Evolutionary conservation across 2,888 invertebrate genomes (phyloP).

Genomic region (Oxyteleia sp.): DNA sequence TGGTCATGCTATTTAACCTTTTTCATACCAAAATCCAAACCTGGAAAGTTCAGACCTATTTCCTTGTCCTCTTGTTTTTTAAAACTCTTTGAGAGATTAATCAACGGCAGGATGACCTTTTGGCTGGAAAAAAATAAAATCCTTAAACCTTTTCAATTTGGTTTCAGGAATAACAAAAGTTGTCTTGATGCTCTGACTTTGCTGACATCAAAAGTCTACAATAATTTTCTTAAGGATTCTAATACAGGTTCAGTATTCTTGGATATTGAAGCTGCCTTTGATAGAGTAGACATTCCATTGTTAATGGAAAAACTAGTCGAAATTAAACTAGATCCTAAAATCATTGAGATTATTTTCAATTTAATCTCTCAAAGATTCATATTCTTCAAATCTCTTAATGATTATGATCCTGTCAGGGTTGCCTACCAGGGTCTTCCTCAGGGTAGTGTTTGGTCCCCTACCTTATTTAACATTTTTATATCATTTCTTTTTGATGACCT

Average conservation of each 20-base stretch:
- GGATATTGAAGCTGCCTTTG: slow-evolving; percentile 19
- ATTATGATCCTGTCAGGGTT: background rate
- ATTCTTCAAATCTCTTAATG: slow-evolving; percentile 7
- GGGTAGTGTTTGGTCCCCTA: too few relatives aligned
- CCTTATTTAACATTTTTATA: background rate
- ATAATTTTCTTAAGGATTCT: background rate
- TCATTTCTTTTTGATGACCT: background rate
- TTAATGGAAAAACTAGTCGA: background rate
- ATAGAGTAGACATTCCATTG: background rate
- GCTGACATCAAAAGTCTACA: background rate
- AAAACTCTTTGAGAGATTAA: slow-evolving; percentile 33
- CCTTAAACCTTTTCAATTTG: too few relatives aligned
- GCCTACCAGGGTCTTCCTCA: slow-evolving; percentile 1
- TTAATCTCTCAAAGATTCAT: background rate
- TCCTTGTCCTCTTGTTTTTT: too few relatives aligned
- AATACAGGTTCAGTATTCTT: too few relatives aligned
- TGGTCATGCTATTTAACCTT: too few relatives aligned
- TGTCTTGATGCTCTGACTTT: slow-evolving; percentile 3
- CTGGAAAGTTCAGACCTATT: too few relatives aligned
- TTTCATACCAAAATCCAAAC: too few relatives aligned
- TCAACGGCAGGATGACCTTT: slow-evolving; percentile 9
- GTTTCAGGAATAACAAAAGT: too few relatives aligned
- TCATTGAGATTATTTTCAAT: slow-evolving; percentile 3
- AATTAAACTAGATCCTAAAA: background rate
- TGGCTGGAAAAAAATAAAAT: slow-evolving; percentile 21